Evolutionary conservation across 2,113 vertebrate species (phyloP), one percentile per base, ranked within the genome.

Genomic region (Anguilla rostrata): DNA sequence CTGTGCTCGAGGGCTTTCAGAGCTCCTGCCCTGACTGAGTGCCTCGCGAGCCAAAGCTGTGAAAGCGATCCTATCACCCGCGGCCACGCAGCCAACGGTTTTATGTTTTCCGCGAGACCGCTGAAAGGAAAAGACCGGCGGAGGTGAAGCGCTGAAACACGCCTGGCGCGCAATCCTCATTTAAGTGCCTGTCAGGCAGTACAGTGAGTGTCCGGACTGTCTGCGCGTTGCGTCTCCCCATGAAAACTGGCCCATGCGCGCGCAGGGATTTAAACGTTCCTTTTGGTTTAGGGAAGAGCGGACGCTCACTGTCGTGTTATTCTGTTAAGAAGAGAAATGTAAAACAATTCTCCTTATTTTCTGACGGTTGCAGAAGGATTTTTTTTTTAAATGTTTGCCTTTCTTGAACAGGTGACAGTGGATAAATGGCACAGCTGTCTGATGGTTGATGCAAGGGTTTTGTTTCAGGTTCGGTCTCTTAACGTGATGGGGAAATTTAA

Each of bases 21-120:
- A 66, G 5, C 18, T 66, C 3, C 60, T 5, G 60, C 60, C 7
- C 7, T 12, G 49, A 53, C 1, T 14, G 9, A 20, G 60, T 1
- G 56, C 56, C 18, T 60, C 18, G 14, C 15, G 56, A 60, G 56
- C 18, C 56, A 16, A 60, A 60, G 18, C 14, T 46, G 0, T 66
- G 56, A 66, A 86, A 86, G 41, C 39, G 78, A 81, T 81, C 85
- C 81, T 39, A 86, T 82, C 80, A 66, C 85, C 56, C 41, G 41
- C 22, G 79, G 53, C 39, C 56, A 22, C 81, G 49, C 78, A 22
- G 85, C 39, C 11, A 39, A 82, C 40, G 79, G 26, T 29, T 29
- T 78, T 39, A 16, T 39, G 43, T 12, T 86, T 20, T 82, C 57
- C 80, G 49, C 78, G 39, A 53, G 78, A 41, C 34, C 29, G 84